Conservation (phyloP, 2,797 vertebrate species). For the Sebastes nivosus region DNA sequence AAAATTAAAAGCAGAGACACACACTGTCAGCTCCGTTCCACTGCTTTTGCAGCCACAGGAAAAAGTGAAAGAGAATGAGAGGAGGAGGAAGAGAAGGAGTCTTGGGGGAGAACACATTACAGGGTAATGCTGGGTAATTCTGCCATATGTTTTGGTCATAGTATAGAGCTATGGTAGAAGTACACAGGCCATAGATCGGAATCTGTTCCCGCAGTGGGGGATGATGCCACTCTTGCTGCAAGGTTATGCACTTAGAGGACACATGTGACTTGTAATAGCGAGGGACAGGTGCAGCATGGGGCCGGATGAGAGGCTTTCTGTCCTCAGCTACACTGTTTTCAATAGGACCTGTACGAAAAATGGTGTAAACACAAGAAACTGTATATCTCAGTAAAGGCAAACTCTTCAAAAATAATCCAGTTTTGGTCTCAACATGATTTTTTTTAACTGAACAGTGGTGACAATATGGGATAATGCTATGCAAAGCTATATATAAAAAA, state of each 20-base stretch:
- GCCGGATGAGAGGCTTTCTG: not conserved
- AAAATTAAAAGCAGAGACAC: slow-evolving; percentile 80
- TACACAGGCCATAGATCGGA: slow-evolving; percentile 1
- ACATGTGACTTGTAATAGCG: slow-evolving; percentile 51
- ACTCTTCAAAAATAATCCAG: not conserved
- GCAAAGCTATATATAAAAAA: not conserved
- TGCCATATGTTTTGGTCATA: not conserved
- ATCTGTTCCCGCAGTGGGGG: slow-evolving; percentile 19
- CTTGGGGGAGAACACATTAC: not conserved
- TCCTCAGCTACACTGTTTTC: not conserved
- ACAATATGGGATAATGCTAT: not conserved
- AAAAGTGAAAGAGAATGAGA: not conserved
- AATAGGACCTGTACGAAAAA: not conserved
- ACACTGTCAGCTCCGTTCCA: slow-evolving; percentile 70
- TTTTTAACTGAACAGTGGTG: not conserved
- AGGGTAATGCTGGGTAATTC: not conserved
- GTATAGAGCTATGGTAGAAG: not conserved
- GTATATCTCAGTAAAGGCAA: not conserved
- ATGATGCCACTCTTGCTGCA: slow-evolving; percentile 38
- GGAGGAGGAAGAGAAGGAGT: not conserved
- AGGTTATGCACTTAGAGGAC: slow-evolving; percentile 61
- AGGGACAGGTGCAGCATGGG: slow-evolving; percentile 37
- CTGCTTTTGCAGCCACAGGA: slow-evolving; percentile 33
- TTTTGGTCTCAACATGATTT: not conserved
- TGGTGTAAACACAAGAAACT: not conserved